These are phyloP conservation scores for Coenonympha arcania DNA, from an alignment of 2,888 invertebrate species.

Conservation along the genomic window DNA sequence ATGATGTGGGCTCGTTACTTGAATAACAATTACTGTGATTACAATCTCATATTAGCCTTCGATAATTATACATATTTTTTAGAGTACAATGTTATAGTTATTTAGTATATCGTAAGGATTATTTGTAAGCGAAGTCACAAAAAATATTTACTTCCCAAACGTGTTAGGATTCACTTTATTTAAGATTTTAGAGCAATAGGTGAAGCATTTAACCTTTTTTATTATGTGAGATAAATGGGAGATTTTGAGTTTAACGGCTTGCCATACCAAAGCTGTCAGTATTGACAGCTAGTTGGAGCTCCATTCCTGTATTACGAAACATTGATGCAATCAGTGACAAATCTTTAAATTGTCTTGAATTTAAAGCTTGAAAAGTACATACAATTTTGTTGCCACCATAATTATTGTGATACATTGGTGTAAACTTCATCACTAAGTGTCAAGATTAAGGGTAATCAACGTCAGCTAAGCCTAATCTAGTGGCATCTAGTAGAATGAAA, in stretches of 20 bases:
- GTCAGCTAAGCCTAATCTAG: too few species aligned
- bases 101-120: conserved; percentile 69
- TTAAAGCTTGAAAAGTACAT: too few species aligned
- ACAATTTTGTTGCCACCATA: too few species aligned
- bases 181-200: conserved; percentile 67
- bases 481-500: too few species aligned
- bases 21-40: conserved; percentile 73
- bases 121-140: conserved; percentile 71
- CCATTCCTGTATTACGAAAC: neutral
- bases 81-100: conserved; percentile 75
- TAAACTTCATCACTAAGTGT: too few species aligned
- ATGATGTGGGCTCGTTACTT: conserved; percentile 63
- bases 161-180: conserved; percentile 66
- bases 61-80: conserved; percentile 75
- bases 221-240: conserved; percentile 42
- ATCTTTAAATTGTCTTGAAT: too few species aligned
- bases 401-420: too few species aligned
- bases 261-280: conserved; percentile 32
- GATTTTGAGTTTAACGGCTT: conserved; percentile 45
- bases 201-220: conserved; percentile 68
- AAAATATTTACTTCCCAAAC: conserved; percentile 69
- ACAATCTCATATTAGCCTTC: conserved; percentile 74
- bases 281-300: conserved; percentile 10
- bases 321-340: neutral
- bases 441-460: too few species aligned